These are phyloP conservation scores for Megaceryle maxima DNA, from an alignment of 2,113 vertebrate species.

Conservation along the genomic window DNA sequence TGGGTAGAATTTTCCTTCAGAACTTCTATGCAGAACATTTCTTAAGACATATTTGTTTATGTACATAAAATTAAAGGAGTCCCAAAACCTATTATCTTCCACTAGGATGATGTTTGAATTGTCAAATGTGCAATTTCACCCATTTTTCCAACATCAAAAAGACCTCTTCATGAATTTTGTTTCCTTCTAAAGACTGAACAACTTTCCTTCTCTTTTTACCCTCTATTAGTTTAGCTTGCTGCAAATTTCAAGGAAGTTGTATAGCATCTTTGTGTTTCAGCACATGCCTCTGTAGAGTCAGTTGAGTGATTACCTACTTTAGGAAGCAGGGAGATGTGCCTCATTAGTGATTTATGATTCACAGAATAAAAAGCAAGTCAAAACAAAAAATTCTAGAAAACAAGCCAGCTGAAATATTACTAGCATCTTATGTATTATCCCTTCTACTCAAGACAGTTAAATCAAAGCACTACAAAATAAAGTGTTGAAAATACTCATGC, in stretches of 20 bases:
- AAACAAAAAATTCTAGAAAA: neutral
- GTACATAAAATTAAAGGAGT: neutral
- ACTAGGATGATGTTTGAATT: neutral
- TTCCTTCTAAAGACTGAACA: neutral
- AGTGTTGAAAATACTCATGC: neutral
- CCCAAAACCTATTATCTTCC: neutral
- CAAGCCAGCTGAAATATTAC: neutral
- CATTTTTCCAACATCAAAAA: neutral
- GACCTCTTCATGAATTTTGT: neutral
- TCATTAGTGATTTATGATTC: neutral
- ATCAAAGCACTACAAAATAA: neutral
- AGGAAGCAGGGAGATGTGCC: neutral
- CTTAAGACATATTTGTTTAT: neutral
- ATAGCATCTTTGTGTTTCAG: neutral
- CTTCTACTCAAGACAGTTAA: neutral
- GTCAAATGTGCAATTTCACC: neutral
- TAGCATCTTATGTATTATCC: neutral
- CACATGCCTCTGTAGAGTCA: neutral
- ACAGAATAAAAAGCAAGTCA: neutral
- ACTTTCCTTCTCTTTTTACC: neutral
- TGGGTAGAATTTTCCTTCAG: neutral
- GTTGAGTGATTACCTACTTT: neutral
- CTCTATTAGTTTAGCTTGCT: neutral
- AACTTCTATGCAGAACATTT: neutral
- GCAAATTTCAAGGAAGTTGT: neutral